Evolutionary conservation across 2,113 vertebrate species (phyloP).

Genomic region (Callaeas wilsoni): DNA sequence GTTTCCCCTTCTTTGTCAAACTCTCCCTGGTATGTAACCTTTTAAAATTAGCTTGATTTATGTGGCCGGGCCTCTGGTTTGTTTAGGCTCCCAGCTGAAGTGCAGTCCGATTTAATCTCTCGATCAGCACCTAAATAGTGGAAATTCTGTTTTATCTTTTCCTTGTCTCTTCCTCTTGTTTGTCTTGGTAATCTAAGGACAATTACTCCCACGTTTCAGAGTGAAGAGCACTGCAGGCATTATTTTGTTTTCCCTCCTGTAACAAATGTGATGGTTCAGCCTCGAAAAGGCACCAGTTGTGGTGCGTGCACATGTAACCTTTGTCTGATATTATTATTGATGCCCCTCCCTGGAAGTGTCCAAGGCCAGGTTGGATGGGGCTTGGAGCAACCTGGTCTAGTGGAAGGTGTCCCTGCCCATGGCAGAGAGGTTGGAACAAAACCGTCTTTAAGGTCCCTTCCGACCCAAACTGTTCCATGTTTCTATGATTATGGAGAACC

Average conservation of each 20-base stretch:
- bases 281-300: background rate
- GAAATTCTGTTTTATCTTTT: constrained; percentile 36
- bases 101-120: background rate
- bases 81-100: constrained; percentile 3
- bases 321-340: background rate
- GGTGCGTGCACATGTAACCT: background rate
- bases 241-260: background rate
- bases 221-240: background rate
- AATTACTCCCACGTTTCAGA: background rate
- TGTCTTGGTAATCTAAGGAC: constrained; percentile 5
- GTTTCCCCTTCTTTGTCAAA: constrained; percentile 23
- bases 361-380: background rate
- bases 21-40: constrained; percentile 4
- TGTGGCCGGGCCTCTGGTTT: constrained; percentile 24
- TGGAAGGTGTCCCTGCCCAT: background rate
- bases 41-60: constrained; percentile 31
- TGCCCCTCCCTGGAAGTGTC: background rate
- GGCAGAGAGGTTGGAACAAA: background rate
- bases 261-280: background rate
- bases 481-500: background rate
- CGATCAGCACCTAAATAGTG: background rate
- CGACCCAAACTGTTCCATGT: background rate
- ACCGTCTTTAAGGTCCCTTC: background rate
- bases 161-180: constrained; percentile 11
- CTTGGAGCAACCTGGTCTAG: background rate